Evolutionary conservation across 2,888 invertebrate genomes (phyloP).

Genomic region (Scrobipalpa atriplicella): DNA sequence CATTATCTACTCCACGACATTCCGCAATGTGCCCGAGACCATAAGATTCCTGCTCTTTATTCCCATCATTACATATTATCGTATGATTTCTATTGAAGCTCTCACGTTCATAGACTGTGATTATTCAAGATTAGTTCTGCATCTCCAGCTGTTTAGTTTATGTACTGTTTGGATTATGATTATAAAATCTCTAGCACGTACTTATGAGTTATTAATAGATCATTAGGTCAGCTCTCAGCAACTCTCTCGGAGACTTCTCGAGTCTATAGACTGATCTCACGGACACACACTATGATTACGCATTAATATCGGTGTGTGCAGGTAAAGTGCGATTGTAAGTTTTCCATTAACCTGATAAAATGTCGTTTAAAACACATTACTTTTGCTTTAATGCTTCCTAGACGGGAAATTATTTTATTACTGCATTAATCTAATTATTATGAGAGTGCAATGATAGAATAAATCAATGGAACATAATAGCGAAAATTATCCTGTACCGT

Average conservation of each 20-base stretch:
- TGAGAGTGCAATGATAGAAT: not conserved
- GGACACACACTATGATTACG: not conserved
- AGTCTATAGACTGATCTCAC: not conserved
- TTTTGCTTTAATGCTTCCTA: constrained; percentile 22
- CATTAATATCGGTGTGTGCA: not conserved
- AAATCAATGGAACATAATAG: not conserved
- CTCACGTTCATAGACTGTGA: not conserved
- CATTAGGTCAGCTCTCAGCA: constrained; percentile 10
- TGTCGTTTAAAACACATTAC: constrained; percentile 27
- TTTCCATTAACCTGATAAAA: constrained; percentile 14
- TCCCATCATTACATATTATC: constrained; percentile 7
- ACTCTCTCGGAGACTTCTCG: constrained; percentile 4
- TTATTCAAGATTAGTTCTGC: constrained; percentile 1
- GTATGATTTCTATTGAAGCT: not conserved
- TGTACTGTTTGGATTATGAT: not conserved
- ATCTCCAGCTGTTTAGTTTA: constrained; percentile 16
- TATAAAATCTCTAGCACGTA: not conserved
- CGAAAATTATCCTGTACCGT: no score
- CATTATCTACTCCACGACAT: constrained; percentile 5
- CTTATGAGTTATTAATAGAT: constrained; percentile 4
- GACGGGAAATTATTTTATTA: not conserved
- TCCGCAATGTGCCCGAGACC: not conserved
- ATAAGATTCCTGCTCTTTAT: not conserved
- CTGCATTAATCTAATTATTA: not conserved
- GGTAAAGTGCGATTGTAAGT: constrained; percentile 1